These are phyloP conservation scores for Melipona beecheii DNA, from an alignment of 2,888 invertebrate genomes.

Conservation along the genomic window DNA sequence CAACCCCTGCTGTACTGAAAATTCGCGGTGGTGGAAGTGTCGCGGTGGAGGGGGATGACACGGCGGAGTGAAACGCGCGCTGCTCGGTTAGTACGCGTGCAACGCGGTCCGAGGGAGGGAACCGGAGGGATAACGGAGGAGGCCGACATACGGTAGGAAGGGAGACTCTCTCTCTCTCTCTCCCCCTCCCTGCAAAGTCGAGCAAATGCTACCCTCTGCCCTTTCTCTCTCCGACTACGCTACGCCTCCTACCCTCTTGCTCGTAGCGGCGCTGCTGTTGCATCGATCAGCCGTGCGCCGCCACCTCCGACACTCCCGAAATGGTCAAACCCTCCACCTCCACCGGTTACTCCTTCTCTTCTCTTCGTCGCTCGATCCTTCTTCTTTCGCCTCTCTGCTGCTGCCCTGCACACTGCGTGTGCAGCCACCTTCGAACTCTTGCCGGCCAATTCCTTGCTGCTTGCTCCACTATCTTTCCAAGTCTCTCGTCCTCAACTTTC, in stretches of 20 bases:
- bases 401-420: constrained; percentile 7
- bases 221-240: constrained; percentile 43
- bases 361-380: neutral
- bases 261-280: constrained; percentile 78
- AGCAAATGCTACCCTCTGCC: constrained; percentile 34
- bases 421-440: constrained; percentile 38
- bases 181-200: constrained; percentile 14
- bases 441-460: constrained; percentile 56
- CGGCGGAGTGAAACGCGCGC: constrained; percentile 61
- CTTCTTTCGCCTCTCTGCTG: neutral
- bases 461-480: constrained; percentile 1
- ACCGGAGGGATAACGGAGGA: constrained; percentile 38
- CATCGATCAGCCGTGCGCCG: constrained; percentile 82
- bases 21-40: constrained; percentile 37
- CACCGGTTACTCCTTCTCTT: constrained; percentile 15
- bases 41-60: constrained; percentile 45
- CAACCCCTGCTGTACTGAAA: constrained; percentile 59
- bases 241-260: constrained; percentile 42
- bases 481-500: neutral
- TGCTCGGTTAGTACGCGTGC: constrained; percentile 68
- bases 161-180: constrained; percentile 19
- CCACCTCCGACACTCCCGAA: constrained; percentile 74
- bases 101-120: constrained; percentile 43
- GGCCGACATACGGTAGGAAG: constrained; percentile 41
- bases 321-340: constrained; percentile 69